These are phyloP conservation scores for Nasonia longicornis DNA, from an alignment of 1,140 invertebrate genomes.

Conservation along the genomic window DNA sequence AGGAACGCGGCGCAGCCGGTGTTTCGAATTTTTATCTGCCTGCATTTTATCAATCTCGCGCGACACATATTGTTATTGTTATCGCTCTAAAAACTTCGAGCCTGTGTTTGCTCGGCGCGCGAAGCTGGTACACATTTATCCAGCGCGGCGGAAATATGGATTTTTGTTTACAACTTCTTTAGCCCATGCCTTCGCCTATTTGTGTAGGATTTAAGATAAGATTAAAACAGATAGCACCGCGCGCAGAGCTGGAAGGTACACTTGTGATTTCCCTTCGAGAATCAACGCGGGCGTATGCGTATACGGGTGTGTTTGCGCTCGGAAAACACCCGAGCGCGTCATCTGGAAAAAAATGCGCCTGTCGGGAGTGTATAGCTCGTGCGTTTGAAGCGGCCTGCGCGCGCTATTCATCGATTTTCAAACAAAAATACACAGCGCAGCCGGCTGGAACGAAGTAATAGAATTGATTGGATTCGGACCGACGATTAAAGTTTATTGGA, in stretches of 20 bases:
- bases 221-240: conserved; percentile 33
- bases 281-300: conserved; percentile 12
- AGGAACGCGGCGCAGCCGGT: neutral
- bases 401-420: neutral
- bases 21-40: neutral
- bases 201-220: conserved; percentile 38
- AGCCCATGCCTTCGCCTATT: neutral
- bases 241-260: conserved; percentile 29
- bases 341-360: conserved; percentile 1
- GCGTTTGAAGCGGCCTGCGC: neutral
- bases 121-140: conserved; percentile 3
- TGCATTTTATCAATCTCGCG: neutral
- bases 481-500: conserved; percentile 25
- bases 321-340: conserved; percentile 6
- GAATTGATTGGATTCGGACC: neutral
- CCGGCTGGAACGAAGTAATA: conserved; percentile 8
- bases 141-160: conserved; percentile 7
- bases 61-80: neutral
- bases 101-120: neutral
- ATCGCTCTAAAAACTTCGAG: neutral
- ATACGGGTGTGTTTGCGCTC: neutral
- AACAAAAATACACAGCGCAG: neutral
- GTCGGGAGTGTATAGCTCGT: neutral
- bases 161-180: conserved; percentile 38
- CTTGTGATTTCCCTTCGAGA: conserved; percentile 34